These are phyloP conservation scores for Lasioglossum villosulum DNA, from an alignment of 2,888 invertebrate species.

Conservation along the genomic window DNA sequence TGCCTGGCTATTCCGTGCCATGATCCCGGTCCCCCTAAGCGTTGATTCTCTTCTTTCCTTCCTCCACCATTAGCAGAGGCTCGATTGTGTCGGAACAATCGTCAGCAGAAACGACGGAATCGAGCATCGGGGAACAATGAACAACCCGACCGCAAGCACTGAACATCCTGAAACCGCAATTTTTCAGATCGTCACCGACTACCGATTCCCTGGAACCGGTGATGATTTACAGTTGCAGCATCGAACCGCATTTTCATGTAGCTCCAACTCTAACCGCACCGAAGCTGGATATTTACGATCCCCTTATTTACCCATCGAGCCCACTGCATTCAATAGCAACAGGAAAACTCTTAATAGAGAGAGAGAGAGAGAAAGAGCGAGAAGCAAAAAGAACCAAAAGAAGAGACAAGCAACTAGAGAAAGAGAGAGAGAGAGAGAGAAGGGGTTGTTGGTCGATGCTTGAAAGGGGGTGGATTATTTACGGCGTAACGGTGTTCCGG, in stretches of 20 bases:
- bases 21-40: neutral
- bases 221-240: constrained; percentile 50
- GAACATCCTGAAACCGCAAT: constrained; percentile 58
- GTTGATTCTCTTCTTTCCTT: neutral
- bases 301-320: constrained; percentile 62
- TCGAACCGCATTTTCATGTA: constrained; percentile 59
- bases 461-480: constrained; percentile 77
- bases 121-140: constrained; percentile 40
- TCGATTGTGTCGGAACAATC: constrained; percentile 11
- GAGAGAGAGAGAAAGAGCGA: constrained; percentile 20
- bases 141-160: constrained; percentile 42
- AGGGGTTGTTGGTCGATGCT: constrained; percentile 49
- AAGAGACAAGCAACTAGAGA: neutral
- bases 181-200: constrained; percentile 46
- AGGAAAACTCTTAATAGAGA: constrained; percentile 8
- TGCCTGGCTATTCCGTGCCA: neutral
- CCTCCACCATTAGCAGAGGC: neutral
- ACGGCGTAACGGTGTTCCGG: constrained; percentile 70
- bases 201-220: constrained; percentile 36
- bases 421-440: constrained; percentile 12
- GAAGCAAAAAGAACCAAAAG: neutral
- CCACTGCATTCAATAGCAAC: neutral
- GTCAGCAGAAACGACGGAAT: constrained; percentile 16
- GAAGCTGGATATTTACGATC: constrained; percentile 56
- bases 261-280: constrained; percentile 49